Conservation (phyloP, 2,797 vertebrate species). For the Oceanodroma leucorhoa region DNA sequence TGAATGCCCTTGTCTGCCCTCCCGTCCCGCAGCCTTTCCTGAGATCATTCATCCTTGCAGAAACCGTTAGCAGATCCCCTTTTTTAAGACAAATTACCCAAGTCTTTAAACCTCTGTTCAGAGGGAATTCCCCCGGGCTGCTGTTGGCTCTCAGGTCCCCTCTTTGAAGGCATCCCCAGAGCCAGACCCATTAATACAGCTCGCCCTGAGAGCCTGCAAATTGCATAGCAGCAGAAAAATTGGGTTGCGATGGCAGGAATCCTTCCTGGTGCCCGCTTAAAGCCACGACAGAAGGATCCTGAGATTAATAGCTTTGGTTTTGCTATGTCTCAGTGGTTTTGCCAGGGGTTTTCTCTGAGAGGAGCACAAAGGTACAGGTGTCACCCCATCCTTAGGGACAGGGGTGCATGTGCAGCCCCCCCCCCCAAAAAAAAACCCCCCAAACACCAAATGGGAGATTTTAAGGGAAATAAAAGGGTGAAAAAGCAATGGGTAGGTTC, state of each 20-base stretch:
- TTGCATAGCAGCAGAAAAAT: background rate
- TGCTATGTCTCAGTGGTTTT: background rate
- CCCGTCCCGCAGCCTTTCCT: rapidly evolving
- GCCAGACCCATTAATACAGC: background rate
- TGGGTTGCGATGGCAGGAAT: background rate
- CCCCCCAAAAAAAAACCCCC: background rate
- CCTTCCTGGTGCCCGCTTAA: background rate
- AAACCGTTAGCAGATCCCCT: background rate
- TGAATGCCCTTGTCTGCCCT: background rate
- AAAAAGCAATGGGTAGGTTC: background rate
- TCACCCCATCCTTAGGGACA: background rate
- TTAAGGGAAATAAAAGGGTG: background rate
- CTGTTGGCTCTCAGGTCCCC: background rate
- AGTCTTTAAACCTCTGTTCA: background rate
- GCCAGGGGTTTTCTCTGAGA: background rate
- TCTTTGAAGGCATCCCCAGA: background rate
- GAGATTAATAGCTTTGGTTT: background rate
- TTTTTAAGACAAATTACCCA: background rate
- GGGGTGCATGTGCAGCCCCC: no score
- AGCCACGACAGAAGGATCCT: background rate
- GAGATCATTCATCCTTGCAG: background rate
- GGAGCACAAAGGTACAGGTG: background rate
- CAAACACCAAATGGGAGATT: background rate
- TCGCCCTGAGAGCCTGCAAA: background rate
- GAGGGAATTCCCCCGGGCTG: background rate